A percentile compares a stretch with the other conserved stretches of the same genome.
phyloP scores from a whole-genome alignment of 1,140 invertebrate genomes.

The Halictus rubicundus region DNA sequence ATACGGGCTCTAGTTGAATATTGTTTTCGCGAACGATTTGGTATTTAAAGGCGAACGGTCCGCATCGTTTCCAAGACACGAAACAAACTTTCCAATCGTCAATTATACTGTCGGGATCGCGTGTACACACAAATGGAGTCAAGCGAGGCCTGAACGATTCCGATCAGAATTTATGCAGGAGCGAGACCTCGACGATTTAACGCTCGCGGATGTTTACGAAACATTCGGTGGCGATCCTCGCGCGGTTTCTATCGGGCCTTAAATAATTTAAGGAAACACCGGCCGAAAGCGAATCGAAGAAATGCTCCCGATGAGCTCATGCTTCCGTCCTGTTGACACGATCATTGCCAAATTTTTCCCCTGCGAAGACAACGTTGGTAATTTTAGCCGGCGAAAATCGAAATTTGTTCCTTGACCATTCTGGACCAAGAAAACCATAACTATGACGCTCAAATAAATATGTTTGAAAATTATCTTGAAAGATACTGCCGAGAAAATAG shows the following conservation, averaged over 20 bases:
- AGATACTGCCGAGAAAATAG: too few relatives aligned
- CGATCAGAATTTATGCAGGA: not conserved
- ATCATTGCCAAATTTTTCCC: too few relatives aligned
- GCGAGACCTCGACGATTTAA: not conserved
- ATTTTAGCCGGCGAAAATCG: not conserved
- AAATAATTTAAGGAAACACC: not conserved
- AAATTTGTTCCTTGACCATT: not conserved
- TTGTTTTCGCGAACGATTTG: too few relatives aligned
- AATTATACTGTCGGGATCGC: not conserved
- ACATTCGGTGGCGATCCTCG: slow-evolving; percentile 3
- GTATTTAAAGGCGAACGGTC: not conserved
- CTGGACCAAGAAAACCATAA: too few relatives aligned
- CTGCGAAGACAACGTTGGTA: too few relatives aligned
- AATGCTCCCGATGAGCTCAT: not conserved
- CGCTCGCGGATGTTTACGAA: slow-evolving; percentile 1
- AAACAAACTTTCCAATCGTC: not conserved
- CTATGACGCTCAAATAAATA: too few relatives aligned
- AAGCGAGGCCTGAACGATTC: not conserved
- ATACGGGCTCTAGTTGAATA: too few relatives aligned
- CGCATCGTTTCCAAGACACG: not conserved
- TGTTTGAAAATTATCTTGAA: too few relatives aligned
- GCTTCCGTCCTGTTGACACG: not conserved
- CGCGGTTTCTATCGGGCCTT: not conserved
- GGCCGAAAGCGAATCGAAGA: not conserved
- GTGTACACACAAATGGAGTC: not conserved